A percentile compares a stretch with the other conserved stretches of the same genome.
Evolutionary conservation across 2,888 invertebrate species (phyloP).

Genomic region (Acanthosepion lycidas): DNA sequence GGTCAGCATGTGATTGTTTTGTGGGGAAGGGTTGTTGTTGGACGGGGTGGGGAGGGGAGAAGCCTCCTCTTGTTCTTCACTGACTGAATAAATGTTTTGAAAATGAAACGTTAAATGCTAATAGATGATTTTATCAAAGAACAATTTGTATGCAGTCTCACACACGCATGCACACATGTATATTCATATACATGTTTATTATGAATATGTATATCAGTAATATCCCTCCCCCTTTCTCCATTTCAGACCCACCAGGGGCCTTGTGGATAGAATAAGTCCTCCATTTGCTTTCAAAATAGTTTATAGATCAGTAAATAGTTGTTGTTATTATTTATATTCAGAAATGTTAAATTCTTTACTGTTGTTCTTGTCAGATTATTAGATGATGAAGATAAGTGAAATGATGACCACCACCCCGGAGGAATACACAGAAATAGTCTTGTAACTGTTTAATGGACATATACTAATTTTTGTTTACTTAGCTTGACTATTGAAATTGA

Average conservation of each 20-base stretch:
- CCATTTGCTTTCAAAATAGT: not conserved
- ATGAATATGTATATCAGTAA: not conserved
- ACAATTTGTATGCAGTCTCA: not conserved
- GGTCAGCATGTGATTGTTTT: not conserved
- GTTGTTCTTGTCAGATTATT: not conserved
- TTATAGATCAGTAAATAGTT: not conserved
- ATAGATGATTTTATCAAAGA: not conserved
- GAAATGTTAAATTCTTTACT: not conserved
- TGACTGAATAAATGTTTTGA: constrained; percentile 33
- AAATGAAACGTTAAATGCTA: constrained; percentile 13
- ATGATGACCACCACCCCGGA: not conserved
- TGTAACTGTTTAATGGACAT: no score
- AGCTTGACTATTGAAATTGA: no score
- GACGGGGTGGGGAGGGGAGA: no score
- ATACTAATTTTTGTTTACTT: no score
- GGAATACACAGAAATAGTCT: no score
- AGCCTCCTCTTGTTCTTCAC: not conserved
- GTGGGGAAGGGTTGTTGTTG: not conserved
- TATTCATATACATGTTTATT: not conserved
- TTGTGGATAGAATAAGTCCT: not conserved
- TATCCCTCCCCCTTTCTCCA: not conserved
- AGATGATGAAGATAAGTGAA: not conserved
- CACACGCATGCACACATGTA: not conserved
- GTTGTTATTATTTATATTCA: not conserved
- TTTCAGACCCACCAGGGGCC: not conserved